Conservation (phyloP, 2,888 invertebrate species). For the Chrysina gloriosa region DNA sequence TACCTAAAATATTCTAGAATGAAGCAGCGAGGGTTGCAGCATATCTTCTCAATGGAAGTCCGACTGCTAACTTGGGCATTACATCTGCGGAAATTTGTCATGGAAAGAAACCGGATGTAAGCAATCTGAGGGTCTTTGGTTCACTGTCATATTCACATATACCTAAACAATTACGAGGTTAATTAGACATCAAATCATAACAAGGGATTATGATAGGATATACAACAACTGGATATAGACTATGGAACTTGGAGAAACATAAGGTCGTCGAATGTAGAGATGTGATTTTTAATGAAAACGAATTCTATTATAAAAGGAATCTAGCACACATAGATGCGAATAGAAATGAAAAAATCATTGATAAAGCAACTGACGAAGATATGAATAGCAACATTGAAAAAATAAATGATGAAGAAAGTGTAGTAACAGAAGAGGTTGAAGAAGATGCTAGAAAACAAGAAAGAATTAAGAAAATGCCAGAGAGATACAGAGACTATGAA, state of each 20-base stretch:
- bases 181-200: conserved; percentile 38
- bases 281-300: conserved; percentile 39
- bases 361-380: background rate
- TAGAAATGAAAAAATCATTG: background rate
- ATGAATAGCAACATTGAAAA: background rate
- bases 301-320: background rate
- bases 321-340: background rate
- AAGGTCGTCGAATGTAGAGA: conserved; percentile 37
- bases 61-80: background rate
- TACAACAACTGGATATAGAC: conserved; percentile 40
- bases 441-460: background rate
- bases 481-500: background rate
- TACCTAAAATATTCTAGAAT: conserved; percentile 43
- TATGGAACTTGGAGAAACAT: conserved; percentile 35
- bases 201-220: conserved; percentile 40
- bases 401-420: background rate
- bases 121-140: conserved; percentile 42
- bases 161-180: conserved; percentile 29
- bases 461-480: background rate
- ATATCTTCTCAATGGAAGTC: conserved; percentile 41
- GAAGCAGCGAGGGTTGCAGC: conserved; percentile 37
- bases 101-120: conserved; percentile 39
- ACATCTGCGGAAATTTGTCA: conserved; percentile 42
- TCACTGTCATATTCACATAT: conserved; percentile 39
- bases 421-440: background rate